These are phyloP conservation scores for Benitochromis conjunctus DNA, from an alignment of 2,113 vertebrate species.

Conservation along the genomic window DNA sequence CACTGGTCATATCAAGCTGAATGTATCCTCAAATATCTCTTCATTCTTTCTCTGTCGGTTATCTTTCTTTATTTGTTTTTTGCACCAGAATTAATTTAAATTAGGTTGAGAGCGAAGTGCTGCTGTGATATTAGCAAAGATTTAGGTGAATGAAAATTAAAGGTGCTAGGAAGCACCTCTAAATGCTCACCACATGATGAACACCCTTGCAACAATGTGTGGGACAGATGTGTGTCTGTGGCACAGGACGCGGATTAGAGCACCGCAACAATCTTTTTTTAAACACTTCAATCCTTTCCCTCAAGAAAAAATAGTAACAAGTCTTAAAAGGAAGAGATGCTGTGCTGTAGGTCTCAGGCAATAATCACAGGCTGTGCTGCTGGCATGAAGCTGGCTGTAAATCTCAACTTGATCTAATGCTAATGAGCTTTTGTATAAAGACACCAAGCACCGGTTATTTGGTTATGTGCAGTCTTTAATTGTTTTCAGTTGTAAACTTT, in stretches of 20 bases:
- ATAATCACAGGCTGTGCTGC: conserved; percentile 48
- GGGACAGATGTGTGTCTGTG: conserved; percentile 73
- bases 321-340: conserved; percentile 16
- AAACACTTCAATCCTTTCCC: conserved; percentile 12
- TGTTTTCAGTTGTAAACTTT: conserved; percentile 41
- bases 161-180: not conserved
- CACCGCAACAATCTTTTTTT: conserved; percentile 21
- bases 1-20: not conserved
- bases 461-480: conserved; percentile 32
- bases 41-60: not conserved
- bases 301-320: conserved; percentile 32
- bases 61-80: not conserved
- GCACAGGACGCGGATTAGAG: conserved; percentile 13
- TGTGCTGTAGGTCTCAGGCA: conserved; percentile 44
- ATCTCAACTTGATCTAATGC: conserved; percentile 21
- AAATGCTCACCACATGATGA: conserved; percentile 38
- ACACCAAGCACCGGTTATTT: not conserved
- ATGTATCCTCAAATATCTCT: not conserved
- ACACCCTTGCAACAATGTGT: conserved; percentile 67
- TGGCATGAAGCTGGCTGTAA: conserved; percentile 30
- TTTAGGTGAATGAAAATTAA: conserved; percentile 6
- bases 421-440: conserved; percentile 47
- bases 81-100: not conserved
- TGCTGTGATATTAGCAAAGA: not conserved
- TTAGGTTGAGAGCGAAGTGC: not conserved